Percentiles rank a stretch among this genome's conserved stretches.
Conservation (phyloP, 2,888 invertebrate species). For the Halictus quadricinctus region DNA sequence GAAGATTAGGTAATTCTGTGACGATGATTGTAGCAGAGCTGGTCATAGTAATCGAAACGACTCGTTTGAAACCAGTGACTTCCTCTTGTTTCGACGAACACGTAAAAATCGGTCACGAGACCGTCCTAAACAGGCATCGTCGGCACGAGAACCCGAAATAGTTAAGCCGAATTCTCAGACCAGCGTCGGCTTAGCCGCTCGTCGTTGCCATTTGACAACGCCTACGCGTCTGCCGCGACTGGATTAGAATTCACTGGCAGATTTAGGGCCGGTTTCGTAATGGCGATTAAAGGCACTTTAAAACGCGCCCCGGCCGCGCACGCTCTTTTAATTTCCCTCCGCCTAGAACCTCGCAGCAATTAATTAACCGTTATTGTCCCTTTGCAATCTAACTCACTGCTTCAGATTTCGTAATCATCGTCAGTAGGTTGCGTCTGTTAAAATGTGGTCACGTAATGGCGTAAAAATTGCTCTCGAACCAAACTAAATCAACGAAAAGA, state of each 20-base stretch:
- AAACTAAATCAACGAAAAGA: too few relatives aligned
- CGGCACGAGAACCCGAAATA: constrained; percentile 63
- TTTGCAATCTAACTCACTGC: background rate
- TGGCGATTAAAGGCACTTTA: constrained; percentile 51
- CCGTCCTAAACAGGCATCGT: constrained; percentile 57
- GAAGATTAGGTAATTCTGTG: background rate
- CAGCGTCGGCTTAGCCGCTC: constrained; percentile 64
- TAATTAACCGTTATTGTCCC: background rate
- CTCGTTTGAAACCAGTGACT: background rate
- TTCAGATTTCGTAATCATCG: background rate
- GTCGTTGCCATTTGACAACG: constrained; percentile 69
- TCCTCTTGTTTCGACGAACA: constrained; percentile 18
- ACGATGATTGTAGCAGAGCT: background rate
- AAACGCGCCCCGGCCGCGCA: background rate
- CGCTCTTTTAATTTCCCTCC: background rate
- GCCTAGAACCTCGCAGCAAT: too few relatives aligned
- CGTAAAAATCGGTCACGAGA: constrained; percentile 62
- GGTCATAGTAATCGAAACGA: background rate
- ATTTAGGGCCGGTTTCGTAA: constrained; percentile 57
- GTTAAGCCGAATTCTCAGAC: constrained; percentile 65
- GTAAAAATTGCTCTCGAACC: too few relatives aligned
- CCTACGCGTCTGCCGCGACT: constrained; percentile 57
- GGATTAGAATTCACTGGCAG: constrained; percentile 63
- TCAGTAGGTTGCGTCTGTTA: background rate
- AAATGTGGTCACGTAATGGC: too few relatives aligned